phyloP scores from a whole-genome alignment of 2,113 vertebrate genomes.

The Laticauda laticaudata region DNA sequence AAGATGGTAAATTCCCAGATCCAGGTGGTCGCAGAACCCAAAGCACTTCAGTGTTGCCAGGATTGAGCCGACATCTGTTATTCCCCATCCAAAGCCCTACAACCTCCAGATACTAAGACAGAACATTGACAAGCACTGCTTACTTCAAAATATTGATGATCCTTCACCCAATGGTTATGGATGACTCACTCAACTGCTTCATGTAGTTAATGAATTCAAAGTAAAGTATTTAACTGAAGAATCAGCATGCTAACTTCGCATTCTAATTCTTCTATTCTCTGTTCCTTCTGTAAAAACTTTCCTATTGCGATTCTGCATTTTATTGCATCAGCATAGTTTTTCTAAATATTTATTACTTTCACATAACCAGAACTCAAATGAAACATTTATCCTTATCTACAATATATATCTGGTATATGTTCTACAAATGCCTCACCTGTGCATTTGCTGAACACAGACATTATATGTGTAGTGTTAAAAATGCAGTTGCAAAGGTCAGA shows the following conservation, averaged over 20 bases:
- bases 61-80: not conserved
- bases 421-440: not conserved
- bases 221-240: not conserved
- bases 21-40: not conserved
- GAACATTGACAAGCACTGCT: not conserved
- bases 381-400: not conserved
- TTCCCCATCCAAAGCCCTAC: not conserved
- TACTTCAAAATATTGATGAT: not conserved
- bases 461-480: not conserved
- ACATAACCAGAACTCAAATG: not conserved
- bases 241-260: not conserved
- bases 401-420: not conserved
- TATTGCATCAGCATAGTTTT: not conserved
- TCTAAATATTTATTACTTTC: conserved; percentile 1
- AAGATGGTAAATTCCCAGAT: not conserved
- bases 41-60: not conserved
- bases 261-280: not conserved
- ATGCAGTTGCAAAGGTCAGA: not conserved
- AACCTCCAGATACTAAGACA: not conserved
- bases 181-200: not conserved
- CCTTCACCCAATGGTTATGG: not conserved
- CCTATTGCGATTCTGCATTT: not conserved
- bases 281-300: not conserved
- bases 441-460: not conserved
- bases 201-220: not conserved